Evolutionary conservation across 53 echinoderm and acorn worm genomes (phyloP).

Genomic region (Echinometra lucunter): DNA sequence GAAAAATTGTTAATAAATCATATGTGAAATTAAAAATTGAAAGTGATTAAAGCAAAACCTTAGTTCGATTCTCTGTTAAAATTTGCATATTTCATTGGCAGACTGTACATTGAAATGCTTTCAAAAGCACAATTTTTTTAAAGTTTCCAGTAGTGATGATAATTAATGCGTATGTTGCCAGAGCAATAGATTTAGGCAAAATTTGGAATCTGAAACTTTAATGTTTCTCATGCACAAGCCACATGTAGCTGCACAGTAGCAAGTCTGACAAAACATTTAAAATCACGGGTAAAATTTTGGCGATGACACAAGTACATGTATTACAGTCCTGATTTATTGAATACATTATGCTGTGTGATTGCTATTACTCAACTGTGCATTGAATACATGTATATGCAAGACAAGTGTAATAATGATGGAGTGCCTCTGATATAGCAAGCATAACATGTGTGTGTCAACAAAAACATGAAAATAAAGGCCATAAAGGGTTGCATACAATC

Average conservation of each 20-base stretch:
- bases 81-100: background rate
- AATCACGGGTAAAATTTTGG: background rate
- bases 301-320: background rate
- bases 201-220: background rate
- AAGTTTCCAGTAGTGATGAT: background rate
- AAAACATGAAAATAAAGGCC: background rate
- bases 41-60: background rate
- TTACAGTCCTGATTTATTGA: background rate
- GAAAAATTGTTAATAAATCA: background rate
- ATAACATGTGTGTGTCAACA: background rate
- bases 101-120: background rate
- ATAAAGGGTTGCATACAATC: background rate
- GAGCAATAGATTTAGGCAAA: background rate
- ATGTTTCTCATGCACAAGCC: background rate
- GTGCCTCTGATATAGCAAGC: background rate
- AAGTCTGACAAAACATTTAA: background rate
- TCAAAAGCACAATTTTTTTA: background rate
- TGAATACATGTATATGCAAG: background rate
- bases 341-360: slow-evolving; percentile 5
- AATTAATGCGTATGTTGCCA: background rate
- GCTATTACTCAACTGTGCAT: background rate
- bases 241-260: background rate
- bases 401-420: background rate
- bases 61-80: background rate
- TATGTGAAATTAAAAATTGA: background rate